Evolutionary conservation across 2,113 vertebrate species (phyloP).

Genomic region (Sylvietta virens): DNA sequence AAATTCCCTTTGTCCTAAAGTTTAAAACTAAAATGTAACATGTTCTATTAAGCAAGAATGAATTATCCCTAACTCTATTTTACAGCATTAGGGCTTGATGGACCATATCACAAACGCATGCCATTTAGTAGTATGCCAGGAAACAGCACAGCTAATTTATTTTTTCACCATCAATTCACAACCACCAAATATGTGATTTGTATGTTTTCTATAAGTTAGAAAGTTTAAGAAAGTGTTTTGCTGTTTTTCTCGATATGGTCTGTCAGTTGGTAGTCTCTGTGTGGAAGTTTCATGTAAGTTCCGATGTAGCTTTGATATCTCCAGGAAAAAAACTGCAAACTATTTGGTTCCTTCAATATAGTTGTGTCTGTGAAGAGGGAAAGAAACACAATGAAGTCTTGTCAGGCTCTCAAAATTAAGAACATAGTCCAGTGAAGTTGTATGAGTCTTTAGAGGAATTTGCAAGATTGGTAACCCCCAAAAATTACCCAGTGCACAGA

Average conservation of each 20-base stretch:
- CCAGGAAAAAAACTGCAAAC: conserved; percentile 73
- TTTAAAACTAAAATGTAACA: not conserved
- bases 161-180: not conserved
- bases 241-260: not conserved
- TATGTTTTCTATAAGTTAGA: not conserved
- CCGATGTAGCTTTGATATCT: conserved; percentile 67
- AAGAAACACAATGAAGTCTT: not conserved
- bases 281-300: not conserved
- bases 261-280: not conserved
- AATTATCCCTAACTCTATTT: not conserved
- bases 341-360: conserved; percentile 78
- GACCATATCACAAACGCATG: not conserved
- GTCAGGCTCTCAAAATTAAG: not conserved
- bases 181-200: not conserved
- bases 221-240: not conserved
- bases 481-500: not conserved
- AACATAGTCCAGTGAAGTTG: not conserved
- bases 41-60: not conserved
- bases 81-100: not conserved
- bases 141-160: not conserved
- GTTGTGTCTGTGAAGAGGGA: conserved; percentile 63
- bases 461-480: not conserved
- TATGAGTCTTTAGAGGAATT: not conserved
- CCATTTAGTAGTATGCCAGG: not conserved
- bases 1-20: not conserved